phyloP scores from a whole-genome alignment of 2,113 vertebrate genomes.

The Notarius lentiginosus region DNA sequence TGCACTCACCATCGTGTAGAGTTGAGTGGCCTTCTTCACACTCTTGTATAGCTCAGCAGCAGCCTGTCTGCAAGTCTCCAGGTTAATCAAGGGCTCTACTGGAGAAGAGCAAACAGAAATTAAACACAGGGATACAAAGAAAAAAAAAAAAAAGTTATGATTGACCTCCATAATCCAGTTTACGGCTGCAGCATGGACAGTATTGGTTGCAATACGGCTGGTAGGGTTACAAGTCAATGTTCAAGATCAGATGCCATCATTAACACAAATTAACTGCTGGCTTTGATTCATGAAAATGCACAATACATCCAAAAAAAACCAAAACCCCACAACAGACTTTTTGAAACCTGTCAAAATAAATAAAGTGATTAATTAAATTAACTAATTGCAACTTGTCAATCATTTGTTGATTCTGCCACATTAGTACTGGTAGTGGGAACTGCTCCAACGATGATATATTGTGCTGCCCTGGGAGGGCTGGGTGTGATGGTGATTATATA shows the following conservation, averaged over 20 bases:
- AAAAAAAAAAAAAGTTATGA: background rate
- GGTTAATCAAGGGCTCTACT: slow-evolving; percentile 65
- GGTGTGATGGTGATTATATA: background rate
- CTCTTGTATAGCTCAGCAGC: slow-evolving; percentile 77
- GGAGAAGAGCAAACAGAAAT: background rate
- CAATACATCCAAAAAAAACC: background rate
- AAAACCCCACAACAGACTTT: too few relatives aligned
- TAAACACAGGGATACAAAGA: background rate
- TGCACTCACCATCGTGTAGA: slow-evolving; percentile 75
- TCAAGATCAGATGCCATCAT: background rate
- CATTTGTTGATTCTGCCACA: background rate
- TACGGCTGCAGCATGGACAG: background rate
- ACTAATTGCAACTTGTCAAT: background rate
- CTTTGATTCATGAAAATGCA: background rate
- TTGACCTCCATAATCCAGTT: background rate
- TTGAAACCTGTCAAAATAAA: background rate
- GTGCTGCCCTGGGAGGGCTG: too few relatives aligned
- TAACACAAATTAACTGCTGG: background rate
- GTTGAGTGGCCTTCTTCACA: slow-evolving; percentile 71
- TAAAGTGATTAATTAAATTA: background rate
- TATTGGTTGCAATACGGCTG: background rate
- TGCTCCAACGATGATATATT: background rate
- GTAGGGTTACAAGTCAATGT: background rate
- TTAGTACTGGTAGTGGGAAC: background rate
- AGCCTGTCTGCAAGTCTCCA: slow-evolving; percentile 79